Conservation (phyloP, 2,113 vertebrate genomes). For the Numenius arquata region DNA sequence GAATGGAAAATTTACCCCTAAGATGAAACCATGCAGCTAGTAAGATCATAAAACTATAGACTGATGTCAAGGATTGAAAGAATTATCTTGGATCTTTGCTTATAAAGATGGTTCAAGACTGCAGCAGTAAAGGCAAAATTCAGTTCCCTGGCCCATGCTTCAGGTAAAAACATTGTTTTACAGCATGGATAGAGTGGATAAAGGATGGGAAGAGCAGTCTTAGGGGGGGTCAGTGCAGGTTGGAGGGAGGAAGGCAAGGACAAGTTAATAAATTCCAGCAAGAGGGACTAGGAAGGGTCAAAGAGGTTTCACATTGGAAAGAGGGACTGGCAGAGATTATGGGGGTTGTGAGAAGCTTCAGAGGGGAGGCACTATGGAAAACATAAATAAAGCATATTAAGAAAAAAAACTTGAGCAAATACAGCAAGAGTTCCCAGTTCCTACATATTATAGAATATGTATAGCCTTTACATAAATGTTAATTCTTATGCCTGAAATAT, state of each 20-base stretch:
- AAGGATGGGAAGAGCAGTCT: background rate
- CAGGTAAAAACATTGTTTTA: background rate
- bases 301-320: background rate
- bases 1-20: slow-evolving; percentile 26
- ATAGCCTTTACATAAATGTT: background rate
- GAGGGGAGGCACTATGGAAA: background rate
- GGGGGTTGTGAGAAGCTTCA: fast-evolving
- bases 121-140: background rate
- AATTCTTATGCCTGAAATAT: background rate
- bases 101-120: background rate
- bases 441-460: background rate
- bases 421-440: background rate
- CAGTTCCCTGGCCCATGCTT: background rate
- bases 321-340: background rate
- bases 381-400: background rate
- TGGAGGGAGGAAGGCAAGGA: background rate
- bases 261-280: background rate
- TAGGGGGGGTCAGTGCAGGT: background rate
- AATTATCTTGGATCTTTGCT: background rate
- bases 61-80: background rate
- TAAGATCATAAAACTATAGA: slow-evolving; percentile 14
- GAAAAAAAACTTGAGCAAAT: background rate
- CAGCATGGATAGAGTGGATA: background rate
- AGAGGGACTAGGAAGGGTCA: background rate
- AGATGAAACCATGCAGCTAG: background rate